Percentiles rank a stretch among this genome's conserved stretches.
Evolutionary conservation across 2,113 vertebrate genomes (phyloP).

Genomic region (Aptenodytes forsteri): DNA sequence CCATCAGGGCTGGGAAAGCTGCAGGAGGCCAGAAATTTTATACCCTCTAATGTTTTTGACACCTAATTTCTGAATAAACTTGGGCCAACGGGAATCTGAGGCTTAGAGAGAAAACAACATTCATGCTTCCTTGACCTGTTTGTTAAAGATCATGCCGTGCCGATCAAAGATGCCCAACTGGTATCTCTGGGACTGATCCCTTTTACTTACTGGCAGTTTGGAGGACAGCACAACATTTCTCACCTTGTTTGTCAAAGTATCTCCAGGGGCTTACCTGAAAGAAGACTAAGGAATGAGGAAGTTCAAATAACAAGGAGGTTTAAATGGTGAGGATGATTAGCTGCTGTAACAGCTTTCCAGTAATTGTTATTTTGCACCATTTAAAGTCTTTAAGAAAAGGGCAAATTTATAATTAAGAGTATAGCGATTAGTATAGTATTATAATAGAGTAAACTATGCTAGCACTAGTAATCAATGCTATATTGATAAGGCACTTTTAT

Average conservation of each 20-base stretch:
- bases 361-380: background rate
- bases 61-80: background rate
- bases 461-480: background rate
- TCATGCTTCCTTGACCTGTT: background rate
- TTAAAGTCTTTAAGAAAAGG: background rate
- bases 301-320: background rate
- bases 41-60: background rate
- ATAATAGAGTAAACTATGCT: background rate
- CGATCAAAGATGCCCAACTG: background rate
- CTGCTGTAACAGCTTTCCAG: background rate
- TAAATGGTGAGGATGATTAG: background rate
- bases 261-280: background rate
- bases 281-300: background rate
- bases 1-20: background rate
- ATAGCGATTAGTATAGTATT: background rate
- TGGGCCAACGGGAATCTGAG: background rate
- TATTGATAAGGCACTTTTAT: background rate
- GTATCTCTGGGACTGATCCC: background rate
- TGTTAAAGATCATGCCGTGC: background rate
- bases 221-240: background rate
- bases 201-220: background rate
- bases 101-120: background rate
- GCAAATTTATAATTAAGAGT: background rate
- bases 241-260: background rate
- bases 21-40: background rate